Base-by-base conservation (phyloP, 2,888 invertebrate species). In the Dryobota labecula region DNA sequence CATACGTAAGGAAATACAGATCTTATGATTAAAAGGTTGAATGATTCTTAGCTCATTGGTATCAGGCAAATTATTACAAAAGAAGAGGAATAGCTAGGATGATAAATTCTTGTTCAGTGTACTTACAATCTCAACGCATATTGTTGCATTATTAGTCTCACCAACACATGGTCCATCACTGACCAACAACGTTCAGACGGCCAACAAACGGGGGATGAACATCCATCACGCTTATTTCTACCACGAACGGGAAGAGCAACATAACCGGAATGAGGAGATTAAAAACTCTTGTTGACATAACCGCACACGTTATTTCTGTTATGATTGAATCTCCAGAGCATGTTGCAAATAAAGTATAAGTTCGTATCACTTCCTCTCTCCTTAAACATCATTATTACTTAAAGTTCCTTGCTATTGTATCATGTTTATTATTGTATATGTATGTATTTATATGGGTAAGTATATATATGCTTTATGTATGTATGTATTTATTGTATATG, bases 161-260 rank as follows among this genome's bases (percentile, higher is more conserved):
- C 11, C 24, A 11, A 15, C 3, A 15, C 15, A 2, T n/a, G 15
- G 15, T 45, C 6, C 15, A 33, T 45, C 18, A 33, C 18, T 38
- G 33, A 18, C 47, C 20, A 49, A 66, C 20, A 38, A 33, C 36
- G 36, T n/a, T 57, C n/a, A 53, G 45, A 43, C 24, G 24, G 24
- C 9, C 2, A 27, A 27, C 47, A 60, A 54, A 54, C 41, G n/a
- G 1, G 49, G 54, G 53, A 61, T 70, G 30, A 69, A 60, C 41
- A 76, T 70, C 54, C 41, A 69, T 67, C 49, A 67, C 38, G 49
- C 49, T 67, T 57, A 76, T 60, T 58, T 33, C 27, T 18, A 43
- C 36, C 43, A 61, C 41, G 2, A 49, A n/a, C 13, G 41, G 8
- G 27, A 11, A 45, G 8, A 30, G 15, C 27, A 76, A 33, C 27